A percentile compares a stretch with the other conserved stretches of the same genome.
phyloP scores from a whole-genome alignment of 2,888 invertebrate species.

The Diplolepis rosae region DNA sequence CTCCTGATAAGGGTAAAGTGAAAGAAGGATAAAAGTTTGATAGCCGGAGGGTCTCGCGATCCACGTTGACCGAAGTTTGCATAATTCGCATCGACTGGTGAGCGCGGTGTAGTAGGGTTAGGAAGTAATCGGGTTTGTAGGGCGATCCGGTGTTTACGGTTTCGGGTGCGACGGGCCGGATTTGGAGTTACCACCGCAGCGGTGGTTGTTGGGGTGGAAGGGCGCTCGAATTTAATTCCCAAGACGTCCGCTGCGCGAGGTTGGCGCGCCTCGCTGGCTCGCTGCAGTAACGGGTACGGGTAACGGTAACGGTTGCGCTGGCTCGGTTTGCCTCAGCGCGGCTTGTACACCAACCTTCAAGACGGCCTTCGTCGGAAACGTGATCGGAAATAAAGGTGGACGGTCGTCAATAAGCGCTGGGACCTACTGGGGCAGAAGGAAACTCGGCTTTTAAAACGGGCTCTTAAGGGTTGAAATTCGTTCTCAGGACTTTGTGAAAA shows the following conservation, averaged over 20 bases:
- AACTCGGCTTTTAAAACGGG: not conserved
- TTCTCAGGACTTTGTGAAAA: conserved; percentile 1
- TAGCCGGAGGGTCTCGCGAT: conserved; percentile 34
- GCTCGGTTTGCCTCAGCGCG: conserved; percentile 64
- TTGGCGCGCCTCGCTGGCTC: conserved; percentile 69
- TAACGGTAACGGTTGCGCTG: conserved; percentile 69
- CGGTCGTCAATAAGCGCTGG: conserved; percentile 8
- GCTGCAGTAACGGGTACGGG: no score
- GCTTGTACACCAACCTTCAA: conserved; percentile 64
- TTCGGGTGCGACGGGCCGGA: conserved; percentile 44
- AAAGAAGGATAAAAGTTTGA: conserved; percentile 35
- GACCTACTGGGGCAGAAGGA: conserved; percentile 28
- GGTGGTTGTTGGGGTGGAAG: conserved; percentile 51
- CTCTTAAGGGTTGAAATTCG: conserved; percentile 12
- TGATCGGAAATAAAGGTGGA: conserved; percentile 44
- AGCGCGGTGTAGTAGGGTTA: conserved; percentile 50
- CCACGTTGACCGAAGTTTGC: conserved; percentile 48
- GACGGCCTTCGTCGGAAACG: conserved; percentile 61
- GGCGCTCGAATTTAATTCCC: conserved; percentile 60
- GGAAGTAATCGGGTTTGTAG: conserved; percentile 49
- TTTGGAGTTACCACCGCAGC: conserved; percentile 35
- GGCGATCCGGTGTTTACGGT: conserved; percentile 47
- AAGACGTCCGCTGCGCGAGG: conserved; percentile 65
- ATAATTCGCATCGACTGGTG: conserved; percentile 54
- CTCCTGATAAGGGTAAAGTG: not conserved